Evolutionary conservation across 2,888 invertebrate genomes (phyloP).

Genomic region (Pediacus dermestoides): DNA sequence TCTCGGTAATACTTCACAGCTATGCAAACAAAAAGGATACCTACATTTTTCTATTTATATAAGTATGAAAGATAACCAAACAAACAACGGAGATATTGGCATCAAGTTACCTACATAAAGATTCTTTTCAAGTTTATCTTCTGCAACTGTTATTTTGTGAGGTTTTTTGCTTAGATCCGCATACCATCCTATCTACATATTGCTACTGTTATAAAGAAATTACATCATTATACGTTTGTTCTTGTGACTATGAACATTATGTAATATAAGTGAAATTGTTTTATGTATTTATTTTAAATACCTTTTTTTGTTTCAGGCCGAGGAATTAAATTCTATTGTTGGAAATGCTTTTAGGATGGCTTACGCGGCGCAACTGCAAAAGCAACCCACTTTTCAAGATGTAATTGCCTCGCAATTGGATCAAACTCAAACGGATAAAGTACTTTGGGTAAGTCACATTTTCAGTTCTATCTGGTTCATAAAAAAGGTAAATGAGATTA

Average conservation of each 20-base stretch:
- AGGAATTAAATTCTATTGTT: slow-evolving; percentile 80
- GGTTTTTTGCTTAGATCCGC: too few species aligned
- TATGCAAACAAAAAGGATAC: slow-evolving; percentile 1
- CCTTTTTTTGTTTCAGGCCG: slow-evolving; percentile 62
- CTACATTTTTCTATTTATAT: slow-evolving; percentile 2
- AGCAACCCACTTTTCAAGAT: slow-evolving; percentile 62
- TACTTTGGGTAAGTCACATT: slow-evolving; percentile 43
- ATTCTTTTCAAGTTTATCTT: too few species aligned
- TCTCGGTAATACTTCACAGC: slow-evolving; percentile 2
- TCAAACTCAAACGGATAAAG: slow-evolving; percentile 53
- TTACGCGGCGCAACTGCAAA: slow-evolving; percentile 79
- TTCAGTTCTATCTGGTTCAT: slow-evolving; percentile 6
- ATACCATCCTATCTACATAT: too few species aligned
- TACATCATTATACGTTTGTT: too few species aligned
- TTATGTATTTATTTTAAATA: too few species aligned
- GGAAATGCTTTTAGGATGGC: slow-evolving; percentile 92
- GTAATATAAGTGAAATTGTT: too few species aligned
- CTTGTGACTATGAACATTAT: too few species aligned
- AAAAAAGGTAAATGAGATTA: too few species aligned
- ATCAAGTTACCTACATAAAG: too few species aligned
- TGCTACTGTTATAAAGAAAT: too few species aligned
- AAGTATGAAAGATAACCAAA: background rate
- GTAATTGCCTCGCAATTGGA: slow-evolving; percentile 61
- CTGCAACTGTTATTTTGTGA: too few species aligned
- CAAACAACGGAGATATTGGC: slow-evolving; percentile 7